phyloP scores from a whole-genome alignment of 2,113 vertebrate species.

The Barbus barbus region DNA sequence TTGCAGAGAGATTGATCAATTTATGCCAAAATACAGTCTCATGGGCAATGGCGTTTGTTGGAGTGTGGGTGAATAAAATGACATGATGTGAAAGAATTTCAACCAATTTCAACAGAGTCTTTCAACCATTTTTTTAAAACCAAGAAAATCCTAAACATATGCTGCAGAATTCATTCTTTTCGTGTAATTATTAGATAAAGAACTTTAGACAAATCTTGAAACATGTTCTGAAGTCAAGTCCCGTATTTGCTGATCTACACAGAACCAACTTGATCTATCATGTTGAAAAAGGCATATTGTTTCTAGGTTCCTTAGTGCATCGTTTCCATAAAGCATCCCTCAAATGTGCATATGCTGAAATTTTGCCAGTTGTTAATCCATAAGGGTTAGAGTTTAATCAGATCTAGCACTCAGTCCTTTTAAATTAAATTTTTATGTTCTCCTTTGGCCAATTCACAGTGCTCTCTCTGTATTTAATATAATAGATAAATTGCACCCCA shows the following conservation, averaged over 20 bases:
- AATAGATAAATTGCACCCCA: neutral
- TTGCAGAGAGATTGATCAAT: no score
- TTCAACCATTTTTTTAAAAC: neutral
- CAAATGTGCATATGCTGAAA: neutral
- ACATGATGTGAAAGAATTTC: neutral
- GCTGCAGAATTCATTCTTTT: neutral
- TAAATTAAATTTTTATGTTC: neutral
- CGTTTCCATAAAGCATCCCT: neutral
- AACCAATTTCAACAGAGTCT: neutral
- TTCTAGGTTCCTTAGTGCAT: neutral
- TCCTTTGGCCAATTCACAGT: neutral
- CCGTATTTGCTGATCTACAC: no score
- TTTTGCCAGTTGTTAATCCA: neutral
- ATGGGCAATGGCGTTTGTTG: no score
- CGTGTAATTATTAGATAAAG: neutral
- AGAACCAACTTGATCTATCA: neutral
- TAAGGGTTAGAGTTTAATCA: neutral
- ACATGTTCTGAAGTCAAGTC: neutral
- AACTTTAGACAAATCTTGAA: neutral
- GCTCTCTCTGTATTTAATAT: neutral
- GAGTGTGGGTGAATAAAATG: no score
- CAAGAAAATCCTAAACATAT: neutral
- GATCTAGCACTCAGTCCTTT: neutral
- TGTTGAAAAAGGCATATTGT: neutral
- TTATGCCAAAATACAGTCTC: no score